Base-by-base conservation (phyloP, 2,888 invertebrate genomes). In the Anodontia alba region DNA sequence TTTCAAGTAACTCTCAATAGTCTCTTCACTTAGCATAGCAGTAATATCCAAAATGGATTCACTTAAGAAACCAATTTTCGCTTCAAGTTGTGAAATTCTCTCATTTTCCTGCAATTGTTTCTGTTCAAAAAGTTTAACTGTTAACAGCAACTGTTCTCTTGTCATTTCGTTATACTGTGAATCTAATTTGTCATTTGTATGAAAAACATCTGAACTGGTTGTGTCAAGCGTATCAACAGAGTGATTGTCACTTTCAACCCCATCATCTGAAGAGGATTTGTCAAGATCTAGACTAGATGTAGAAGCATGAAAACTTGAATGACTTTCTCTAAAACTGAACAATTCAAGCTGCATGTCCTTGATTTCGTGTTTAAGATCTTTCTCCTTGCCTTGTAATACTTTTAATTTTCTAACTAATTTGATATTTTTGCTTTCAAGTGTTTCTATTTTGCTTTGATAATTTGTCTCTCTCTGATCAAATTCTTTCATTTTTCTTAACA, bases 341-440 rank as follows among this genome's bases (percentile, higher is more conserved):
- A 81, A 43, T 70, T 86, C 86, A 1, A 81, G 26, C 33, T 86
- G 86, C 20, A 86, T 33, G 62, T 86, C 83, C 57, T 86, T 81
- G 46, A 81, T 86, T 69, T 86, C 86, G 78, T 83, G 83, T 70
- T 86, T 86, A 15, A 86, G 33, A 62, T 86, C 81, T 49, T 83
- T 83, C 43, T 83, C 83, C 70, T 75, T 83, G 12, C 80, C 72
- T 62, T 79, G 78, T 38, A 86, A 26, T n/a, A 86, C 76, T 69
- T 79, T 86, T 31, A 83, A 66, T 78, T 83, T 86, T 78, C 81
- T 83, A 12, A 75, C 62, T 54, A 78, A 66, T 81, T 83, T 86
- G 0, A 73, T 67, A 70, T 81, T 81, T 73, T 83, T 81, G 42
- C 67, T 69, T 76, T 86, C 83, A 51, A 81, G 72, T 43, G 83